phyloP scores from a whole-genome alignment of 2,888 invertebrate genomes.

The Ormyrus labotus region DNA sequence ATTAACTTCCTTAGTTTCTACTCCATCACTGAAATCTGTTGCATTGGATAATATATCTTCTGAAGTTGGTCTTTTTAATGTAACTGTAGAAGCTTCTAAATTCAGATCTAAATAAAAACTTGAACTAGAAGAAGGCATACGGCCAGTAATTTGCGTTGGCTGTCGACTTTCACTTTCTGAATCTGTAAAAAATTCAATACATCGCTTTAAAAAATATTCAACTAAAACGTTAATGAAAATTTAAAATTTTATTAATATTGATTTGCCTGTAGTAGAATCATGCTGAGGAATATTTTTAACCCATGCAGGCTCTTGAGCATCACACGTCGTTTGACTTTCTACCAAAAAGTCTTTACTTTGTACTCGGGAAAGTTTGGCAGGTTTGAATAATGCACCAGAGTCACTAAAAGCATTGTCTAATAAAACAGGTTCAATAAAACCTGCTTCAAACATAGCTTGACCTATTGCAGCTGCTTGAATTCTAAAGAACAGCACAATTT shows the following conservation, averaged over 20 bases:
- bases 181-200: conserved; percentile 62
- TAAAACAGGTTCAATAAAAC: conserved; percentile 82
- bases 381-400: conserved; percentile 76
- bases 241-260: neutral
- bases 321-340: conserved; percentile 74
- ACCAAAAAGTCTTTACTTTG: conserved; percentile 72
- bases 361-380: conserved; percentile 71
- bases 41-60: conserved; percentile 68
- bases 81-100: conserved; percentile 81
- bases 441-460: conserved; percentile 86
- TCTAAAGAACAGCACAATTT: conserved; percentile 72
- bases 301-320: conserved; percentile 82
- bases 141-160: conserved; percentile 66
- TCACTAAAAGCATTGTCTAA: conserved; percentile 76
- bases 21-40: conserved; percentile 64
- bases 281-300: conserved; percentile 79
- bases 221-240: too few relatives aligned
- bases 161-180: conserved; percentile 71
- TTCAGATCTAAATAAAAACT: conserved; percentile 82
- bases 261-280: conserved; percentile 74
- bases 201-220: too few relatives aligned
- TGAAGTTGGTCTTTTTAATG: conserved; percentile 76
- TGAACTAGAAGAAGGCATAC: conserved; percentile 76
- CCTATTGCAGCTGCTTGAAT: conserved; percentile 87
- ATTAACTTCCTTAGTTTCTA: conserved; percentile 67